Base-by-base conservation (phyloP, 2,888 invertebrate species). In the Scaptomyza flava region DNA sequence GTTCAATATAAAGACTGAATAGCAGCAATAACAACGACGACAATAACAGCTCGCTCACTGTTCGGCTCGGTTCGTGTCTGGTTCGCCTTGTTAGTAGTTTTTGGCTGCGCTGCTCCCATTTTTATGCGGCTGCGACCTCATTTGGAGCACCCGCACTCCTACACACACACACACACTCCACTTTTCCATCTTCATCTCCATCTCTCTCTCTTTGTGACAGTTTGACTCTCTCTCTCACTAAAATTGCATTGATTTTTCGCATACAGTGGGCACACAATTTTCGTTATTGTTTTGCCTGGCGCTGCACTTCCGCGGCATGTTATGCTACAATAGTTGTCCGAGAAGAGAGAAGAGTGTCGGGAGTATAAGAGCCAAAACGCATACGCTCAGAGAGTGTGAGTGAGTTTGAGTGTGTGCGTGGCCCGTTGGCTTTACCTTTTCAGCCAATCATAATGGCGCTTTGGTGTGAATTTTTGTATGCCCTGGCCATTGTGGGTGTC, bases 401-500 rank as follows among this genome's bases (percentile, higher is more conserved):
- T 47, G 30, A 20, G 43, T 36, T 6, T 61, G 50, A 59, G 60
- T 74, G 64, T 70, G 63, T 82, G 70, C 65, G 63, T 74, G 64
- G 68, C 65, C 61, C 65, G 75, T 56, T 75, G 76, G 71, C 70
- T 65, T 69, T 72, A 78, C 79, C 76, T 79, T 82, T 89, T 89
- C 84, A 91, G 90, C 91, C 91, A 91, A 91, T 91, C 91, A 91
- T 91, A 91, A 91, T 91, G 80, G 89, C 72, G 74, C 76, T 81
- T 86, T 86, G 90, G 91, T 91, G 91, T 90, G 90, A 91, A 90
- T 90, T 88, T 89, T 88, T 89, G 81, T 86, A 69, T 78, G 72
- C 68, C 42, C 67, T 56, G 65, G 68, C 72, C 81, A 84, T 87
- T 88, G 82, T 89, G 72, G 84, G 76, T 73, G 82, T 77, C 79